Evolutionary conservation across 64 coral and sea anemone species (phyloP), one percentile per base, ranked within the genome.

Genomic region (Pocillopora damicornis): DNA sequence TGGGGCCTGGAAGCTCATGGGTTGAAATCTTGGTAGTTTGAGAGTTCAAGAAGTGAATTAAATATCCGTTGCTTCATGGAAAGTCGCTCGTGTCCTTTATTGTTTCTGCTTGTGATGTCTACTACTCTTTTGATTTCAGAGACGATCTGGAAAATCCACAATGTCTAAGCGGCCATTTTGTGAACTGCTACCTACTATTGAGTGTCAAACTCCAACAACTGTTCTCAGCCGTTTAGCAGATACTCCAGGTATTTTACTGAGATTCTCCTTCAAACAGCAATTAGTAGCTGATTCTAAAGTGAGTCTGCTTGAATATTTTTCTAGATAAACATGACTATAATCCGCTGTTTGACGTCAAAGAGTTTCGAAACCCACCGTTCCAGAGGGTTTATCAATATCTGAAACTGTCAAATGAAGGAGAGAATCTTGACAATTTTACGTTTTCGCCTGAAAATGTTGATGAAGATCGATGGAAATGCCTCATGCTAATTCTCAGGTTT

Each of bases 321-420:
- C 22, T 60, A 83, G 80, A 68, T 82, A 18, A 51, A 67, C 57
- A 57, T 0, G 59, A 67, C 63, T 65, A 42, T 8, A 87, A 77
- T 79, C 90, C 90, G 82, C 64, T 87, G 60, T 79, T 98, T 11
- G 95, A 98, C 61, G 64, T 67, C 30, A 80, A 93, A 36, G 91
- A 90, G 74, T 85, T 90, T 65, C 75, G 36, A 17, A 93, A 88
- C 79, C 45, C 77, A 63, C 91, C 78, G 34, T 88, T 93, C 23
- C 91, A 98, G 75, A 79, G 91, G 30, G 91, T 83, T 35, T 90
- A 84, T 63, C 95, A 98, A 60, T 98, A 98, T 75, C 88, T 98
- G 9, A 68, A 76, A 6, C 38, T 67, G 16, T 90, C 77, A 63
- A 74, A 68, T 13, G 25, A 80, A 25, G 85, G 91, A 30, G 11